These are phyloP conservation scores for Marisa cornuarietis DNA, from an alignment of 1,140 invertebrate genomes.

Conservation along the genomic window DNA sequence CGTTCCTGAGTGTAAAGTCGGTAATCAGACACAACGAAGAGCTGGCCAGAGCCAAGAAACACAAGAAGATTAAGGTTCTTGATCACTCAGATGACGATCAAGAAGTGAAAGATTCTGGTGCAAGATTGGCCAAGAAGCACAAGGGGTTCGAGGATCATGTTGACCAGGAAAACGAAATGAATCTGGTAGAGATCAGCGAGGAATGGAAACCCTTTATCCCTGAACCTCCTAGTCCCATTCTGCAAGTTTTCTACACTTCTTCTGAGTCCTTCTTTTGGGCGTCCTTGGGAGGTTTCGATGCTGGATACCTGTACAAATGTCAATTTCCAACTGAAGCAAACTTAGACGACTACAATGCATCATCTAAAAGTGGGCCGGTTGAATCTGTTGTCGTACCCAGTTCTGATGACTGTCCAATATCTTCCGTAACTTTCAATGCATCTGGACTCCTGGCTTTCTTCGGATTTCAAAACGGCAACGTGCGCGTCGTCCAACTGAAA, in stretches of 20 bases:
- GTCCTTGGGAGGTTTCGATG: constrained; percentile 27
- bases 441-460: constrained; percentile 8
- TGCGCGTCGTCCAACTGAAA: constrained; percentile 2
- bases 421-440: background rate
- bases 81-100: background rate
- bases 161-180: background rate
- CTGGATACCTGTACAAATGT: constrained; percentile 27
- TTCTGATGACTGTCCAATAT: constrained; percentile 19
- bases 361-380: constrained; percentile 1
- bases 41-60: background rate
- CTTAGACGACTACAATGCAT: background rate
- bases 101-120: background rate
- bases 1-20: constrained; percentile 6
- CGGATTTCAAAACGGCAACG: constrained; percentile 22
- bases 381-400: constrained; percentile 14
- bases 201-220: constrained; percentile 24
- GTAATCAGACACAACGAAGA: background rate
- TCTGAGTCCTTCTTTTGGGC: constrained; percentile 3
- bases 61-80: background rate
- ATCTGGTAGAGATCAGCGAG: background rate
- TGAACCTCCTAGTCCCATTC: constrained; percentile 9
- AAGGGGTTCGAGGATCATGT: background rate
- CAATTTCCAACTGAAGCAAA: background rate
- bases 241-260: background rate
- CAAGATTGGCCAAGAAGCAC: background rate